Conservation (phyloP, 2,797 vertebrate species). For the Tadarida brasiliensis region DNA sequence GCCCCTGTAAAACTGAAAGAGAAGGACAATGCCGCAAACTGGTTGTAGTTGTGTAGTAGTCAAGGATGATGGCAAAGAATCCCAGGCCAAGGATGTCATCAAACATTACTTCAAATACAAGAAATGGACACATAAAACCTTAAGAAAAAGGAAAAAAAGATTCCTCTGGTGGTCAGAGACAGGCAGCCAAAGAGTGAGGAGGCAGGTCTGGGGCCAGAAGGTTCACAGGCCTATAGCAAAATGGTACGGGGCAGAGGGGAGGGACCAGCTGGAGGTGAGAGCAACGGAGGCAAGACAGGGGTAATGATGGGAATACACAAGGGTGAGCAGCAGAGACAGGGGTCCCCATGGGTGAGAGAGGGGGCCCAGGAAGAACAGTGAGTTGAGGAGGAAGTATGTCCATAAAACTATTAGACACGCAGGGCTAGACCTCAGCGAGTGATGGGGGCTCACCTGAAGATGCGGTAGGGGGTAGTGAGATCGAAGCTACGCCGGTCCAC, state of each 20-base stretch:
- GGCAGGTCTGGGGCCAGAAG: neutral
- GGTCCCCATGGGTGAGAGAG: neutral
- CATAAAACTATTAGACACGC: neutral
- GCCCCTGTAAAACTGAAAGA: neutral
- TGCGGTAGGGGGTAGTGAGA: slow-evolving; percentile 95
- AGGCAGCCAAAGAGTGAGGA: neutral
- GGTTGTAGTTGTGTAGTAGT: neutral
- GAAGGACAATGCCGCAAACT: neutral
- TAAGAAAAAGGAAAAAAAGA: neutral
- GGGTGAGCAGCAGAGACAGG: neutral
- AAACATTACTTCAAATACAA: slow-evolving; percentile 39
- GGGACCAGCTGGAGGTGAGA: too few species aligned
- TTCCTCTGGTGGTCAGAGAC: neutral
- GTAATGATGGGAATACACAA: neutral
- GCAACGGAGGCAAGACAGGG: neutral
- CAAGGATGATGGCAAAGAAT: slow-evolving; percentile 16
- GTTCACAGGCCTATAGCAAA: neutral
- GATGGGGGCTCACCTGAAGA: slow-evolving; percentile 89
- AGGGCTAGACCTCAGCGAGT: neutral
- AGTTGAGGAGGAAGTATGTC: neutral
- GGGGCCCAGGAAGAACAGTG: neutral
- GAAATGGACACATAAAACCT: slow-evolving; percentile 40
- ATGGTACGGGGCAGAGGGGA: neutral
- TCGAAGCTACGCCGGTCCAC: slow-evolving; percentile 94
- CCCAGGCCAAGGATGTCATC: neutral